Evolutionary conservation across 2,888 invertebrate genomes (phyloP).

Genomic region (Perizoma flavofasciatum): DNA sequence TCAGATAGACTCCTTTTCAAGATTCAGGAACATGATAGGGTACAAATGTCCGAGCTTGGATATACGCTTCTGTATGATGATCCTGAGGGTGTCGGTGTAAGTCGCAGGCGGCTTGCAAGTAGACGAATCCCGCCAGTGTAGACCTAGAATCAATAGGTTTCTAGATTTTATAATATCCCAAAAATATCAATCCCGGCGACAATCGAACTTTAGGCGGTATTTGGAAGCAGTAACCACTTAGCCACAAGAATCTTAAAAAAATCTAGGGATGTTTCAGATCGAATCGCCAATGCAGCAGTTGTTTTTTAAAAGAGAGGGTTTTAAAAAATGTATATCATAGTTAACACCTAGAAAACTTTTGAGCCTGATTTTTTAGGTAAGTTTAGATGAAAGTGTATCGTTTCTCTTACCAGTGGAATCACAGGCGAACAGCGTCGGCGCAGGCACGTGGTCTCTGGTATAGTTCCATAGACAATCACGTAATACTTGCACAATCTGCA

Average conservation of each 20-base stretch:
- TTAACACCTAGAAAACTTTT: too few relatives aligned
- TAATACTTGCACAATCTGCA: slow-evolving; percentile 89
- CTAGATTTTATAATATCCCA: not conserved
- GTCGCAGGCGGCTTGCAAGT: slow-evolving; percentile 87
- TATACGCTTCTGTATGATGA: slow-evolving; percentile 92
- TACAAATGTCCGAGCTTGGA: slow-evolving; percentile 90
- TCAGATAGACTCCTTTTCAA: slow-evolving; percentile 59
- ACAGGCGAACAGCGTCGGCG: slow-evolving; percentile 90
- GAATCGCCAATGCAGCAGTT: too few relatives aligned
- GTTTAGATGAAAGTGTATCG: too few relatives aligned
- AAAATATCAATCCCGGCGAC: too few relatives aligned
- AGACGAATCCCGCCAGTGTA: slow-evolving; percentile 91
- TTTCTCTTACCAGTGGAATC: slow-evolving; percentile 82
- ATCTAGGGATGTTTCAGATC: too few relatives aligned
- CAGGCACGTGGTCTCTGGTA: slow-evolving; percentile 94
- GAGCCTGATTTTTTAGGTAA: too few relatives aligned
- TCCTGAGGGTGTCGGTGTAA: slow-evolving; percentile 91
- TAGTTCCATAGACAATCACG: slow-evolving; percentile 96
- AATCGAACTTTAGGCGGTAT: too few relatives aligned
- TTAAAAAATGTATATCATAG: too few relatives aligned
- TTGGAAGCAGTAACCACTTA: too few relatives aligned
- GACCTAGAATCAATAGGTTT: slow-evolving; percentile 53
- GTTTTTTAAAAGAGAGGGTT: too few relatives aligned
- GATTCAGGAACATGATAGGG: slow-evolving; percentile 87
- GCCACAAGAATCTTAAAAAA: too few relatives aligned